phyloP scores from a whole-genome alignment of 1,140 invertebrate genomes.

The Panulirus ornatus region DNA sequence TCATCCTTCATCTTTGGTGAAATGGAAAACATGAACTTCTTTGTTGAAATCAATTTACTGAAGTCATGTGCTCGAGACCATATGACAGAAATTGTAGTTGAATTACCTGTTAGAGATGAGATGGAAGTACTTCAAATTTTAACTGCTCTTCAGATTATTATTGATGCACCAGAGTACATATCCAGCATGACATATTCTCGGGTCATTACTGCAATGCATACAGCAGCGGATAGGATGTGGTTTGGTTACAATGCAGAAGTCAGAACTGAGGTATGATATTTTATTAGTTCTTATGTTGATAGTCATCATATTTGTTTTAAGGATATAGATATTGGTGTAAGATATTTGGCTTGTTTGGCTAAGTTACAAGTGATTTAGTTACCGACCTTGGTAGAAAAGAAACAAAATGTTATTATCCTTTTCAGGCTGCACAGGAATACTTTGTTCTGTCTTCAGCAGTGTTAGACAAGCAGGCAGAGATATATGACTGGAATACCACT shows the following conservation, averaged over 20 bases:
- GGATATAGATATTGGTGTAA: no score
- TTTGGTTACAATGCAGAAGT: constrained; percentile 64
- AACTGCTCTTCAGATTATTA: constrained; percentile 58
- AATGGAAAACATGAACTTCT: neutral
- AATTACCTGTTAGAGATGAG: constrained; percentile 62
- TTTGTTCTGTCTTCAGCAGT: constrained; percentile 67
- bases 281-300: no score
- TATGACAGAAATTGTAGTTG: constrained; percentile 55
- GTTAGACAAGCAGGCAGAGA: constrained; percentile 66
- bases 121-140: constrained; percentile 70
- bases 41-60: constrained; percentile 61
- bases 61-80: constrained; percentile 73
- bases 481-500: constrained; percentile 61
- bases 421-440: constrained; percentile 69
- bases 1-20: neutral
- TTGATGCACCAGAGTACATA: constrained; percentile 61
- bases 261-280: constrained; percentile 56
- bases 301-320: no score
- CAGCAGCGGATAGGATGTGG: constrained; percentile 37
- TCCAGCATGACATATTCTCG: constrained; percentile 66
- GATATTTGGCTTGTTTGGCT: no score
- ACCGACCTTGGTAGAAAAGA: neutral
- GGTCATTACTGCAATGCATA: constrained; percentile 60
- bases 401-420: neutral
- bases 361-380: neutral